These are phyloP conservation scores for Argentina silus DNA, from an alignment of 2,797 vertebrate species.

Conservation along the genomic window DNA sequence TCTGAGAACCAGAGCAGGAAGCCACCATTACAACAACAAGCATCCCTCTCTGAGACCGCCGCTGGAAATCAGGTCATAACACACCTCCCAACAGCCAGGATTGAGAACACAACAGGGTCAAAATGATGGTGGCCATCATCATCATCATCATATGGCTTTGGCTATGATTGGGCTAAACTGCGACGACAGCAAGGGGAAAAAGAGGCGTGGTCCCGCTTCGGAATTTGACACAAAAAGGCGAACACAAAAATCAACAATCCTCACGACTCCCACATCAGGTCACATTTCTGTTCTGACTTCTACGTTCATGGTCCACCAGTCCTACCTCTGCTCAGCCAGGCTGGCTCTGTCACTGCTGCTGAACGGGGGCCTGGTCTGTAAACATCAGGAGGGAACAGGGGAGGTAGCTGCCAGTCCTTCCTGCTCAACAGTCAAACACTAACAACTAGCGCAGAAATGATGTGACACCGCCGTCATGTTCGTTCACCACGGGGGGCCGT, in stretches of 20 bases:
- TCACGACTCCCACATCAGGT: no score
- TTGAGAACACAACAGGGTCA: background rate
- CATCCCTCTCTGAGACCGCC: no score
- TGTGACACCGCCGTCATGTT: background rate
- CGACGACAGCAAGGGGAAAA: background rate
- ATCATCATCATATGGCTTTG: conserved; percentile 17
- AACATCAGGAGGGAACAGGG: background rate
- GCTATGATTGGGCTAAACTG: conserved; percentile 24
- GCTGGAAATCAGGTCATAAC: background rate
- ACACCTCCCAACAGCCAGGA: background rate
- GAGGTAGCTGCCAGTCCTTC: background rate
- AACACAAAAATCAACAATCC: conserved; percentile 6
- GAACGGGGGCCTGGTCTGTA: background rate
- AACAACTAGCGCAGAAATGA: background rate
- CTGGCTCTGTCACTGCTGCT: no score
- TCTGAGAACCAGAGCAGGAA: no score
- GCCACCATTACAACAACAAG: no score
- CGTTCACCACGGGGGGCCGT: no score
- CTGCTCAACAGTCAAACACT: background rate
- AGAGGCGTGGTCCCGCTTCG: conserved; percentile 9
- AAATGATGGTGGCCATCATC: background rate
- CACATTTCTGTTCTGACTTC: no score
- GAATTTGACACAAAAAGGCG: conserved; percentile 17
- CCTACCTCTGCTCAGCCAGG: no score
- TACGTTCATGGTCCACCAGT: no score